phyloP scores from a whole-genome alignment of 2,888 invertebrate species.

The Pristionchus maxplancki region DNA sequence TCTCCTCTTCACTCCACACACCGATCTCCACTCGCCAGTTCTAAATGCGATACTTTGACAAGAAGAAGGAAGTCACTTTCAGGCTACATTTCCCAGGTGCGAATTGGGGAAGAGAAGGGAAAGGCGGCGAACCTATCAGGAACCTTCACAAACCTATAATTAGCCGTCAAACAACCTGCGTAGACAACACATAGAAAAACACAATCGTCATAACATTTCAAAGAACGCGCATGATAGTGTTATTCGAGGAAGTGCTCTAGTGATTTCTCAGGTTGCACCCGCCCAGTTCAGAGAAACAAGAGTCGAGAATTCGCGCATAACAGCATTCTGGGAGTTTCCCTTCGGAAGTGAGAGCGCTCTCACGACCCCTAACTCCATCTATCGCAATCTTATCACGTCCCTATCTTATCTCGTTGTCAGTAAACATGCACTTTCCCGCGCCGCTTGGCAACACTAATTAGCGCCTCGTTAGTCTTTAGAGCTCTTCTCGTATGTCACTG shows the following conservation, averaged over 20 bases:
- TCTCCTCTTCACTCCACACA: constrained; percentile 15
- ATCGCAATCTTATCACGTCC: neutral
- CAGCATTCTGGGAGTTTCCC: neutral
- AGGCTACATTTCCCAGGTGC: neutral
- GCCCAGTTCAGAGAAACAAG: neutral
- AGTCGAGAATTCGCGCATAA: neutral
- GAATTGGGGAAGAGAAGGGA: neutral
- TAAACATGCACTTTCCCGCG: neutral
- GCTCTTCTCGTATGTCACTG: neutral
- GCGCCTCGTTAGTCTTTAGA: neutral
- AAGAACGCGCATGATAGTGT: neutral
- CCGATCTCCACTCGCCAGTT: neutral
- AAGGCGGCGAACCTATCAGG: neutral
- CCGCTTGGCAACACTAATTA: neutral
- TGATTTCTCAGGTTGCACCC: neutral
- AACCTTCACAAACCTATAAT: neutral
- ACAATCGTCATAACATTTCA: neutral
- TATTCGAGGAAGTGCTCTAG: neutral
- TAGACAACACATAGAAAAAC: neutral
- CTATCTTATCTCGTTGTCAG: neutral
- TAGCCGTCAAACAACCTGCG: neutral
- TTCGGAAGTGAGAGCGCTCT: neutral
- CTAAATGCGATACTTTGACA: neutral
- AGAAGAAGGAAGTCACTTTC: neutral
- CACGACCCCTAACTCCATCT: neutral